These are phyloP conservation scores for Neodiprion lecontei DNA, from an alignment of 1,140 invertebrate species.

Conservation along the genomic window DNA sequence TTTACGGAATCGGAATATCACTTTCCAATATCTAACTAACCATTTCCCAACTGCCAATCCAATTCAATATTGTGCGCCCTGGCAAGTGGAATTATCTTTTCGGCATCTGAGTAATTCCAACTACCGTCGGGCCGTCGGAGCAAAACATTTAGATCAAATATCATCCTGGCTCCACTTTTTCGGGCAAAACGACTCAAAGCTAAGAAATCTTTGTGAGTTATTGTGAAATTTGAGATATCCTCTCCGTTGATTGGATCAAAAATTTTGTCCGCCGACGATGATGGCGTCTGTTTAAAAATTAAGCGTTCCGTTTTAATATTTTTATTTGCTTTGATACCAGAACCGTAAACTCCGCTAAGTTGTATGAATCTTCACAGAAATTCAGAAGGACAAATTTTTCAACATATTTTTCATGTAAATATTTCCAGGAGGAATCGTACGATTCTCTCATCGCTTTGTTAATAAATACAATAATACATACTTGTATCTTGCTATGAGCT, in stretches of 20 bases:
- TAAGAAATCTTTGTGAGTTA: slow-evolving; percentile 46
- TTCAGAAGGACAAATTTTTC: too few relatives aligned
- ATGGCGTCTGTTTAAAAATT: background rate
- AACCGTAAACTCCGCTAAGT: too few relatives aligned
- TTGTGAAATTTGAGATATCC: slow-evolving; percentile 53
- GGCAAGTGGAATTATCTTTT: slow-evolving; percentile 69
- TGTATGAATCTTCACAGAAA: too few relatives aligned
- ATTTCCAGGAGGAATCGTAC: too few relatives aligned
- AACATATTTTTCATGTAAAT: too few relatives aligned
- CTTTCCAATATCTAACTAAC: slow-evolving; percentile 47
- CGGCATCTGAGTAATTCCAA: slow-evolving; percentile 73
- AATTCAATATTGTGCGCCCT: slow-evolving; percentile 60
- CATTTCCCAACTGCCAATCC: slow-evolving; percentile 80
- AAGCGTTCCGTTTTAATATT: background rate
- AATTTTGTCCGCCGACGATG: slow-evolving; percentile 12
- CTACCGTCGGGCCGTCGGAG: slow-evolving; percentile 63
- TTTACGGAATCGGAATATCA: background rate
- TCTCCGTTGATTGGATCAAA: slow-evolving; percentile 35
- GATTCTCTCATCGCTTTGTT: too few relatives aligned
- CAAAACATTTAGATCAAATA: slow-evolving; percentile 76
- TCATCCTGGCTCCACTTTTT: slow-evolving; percentile 62
- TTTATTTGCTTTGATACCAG: background rate
- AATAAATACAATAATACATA: too few relatives aligned
- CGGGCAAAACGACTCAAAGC: slow-evolving; percentile 68
- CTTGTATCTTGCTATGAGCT: too few relatives aligned